Percentiles rank a stretch among this genome's conserved stretches.
These are phyloP conservation scores for Mechanitis mazaeus DNA, from an alignment of 2,888 invertebrate genomes.

Conservation along the genomic window DNA sequence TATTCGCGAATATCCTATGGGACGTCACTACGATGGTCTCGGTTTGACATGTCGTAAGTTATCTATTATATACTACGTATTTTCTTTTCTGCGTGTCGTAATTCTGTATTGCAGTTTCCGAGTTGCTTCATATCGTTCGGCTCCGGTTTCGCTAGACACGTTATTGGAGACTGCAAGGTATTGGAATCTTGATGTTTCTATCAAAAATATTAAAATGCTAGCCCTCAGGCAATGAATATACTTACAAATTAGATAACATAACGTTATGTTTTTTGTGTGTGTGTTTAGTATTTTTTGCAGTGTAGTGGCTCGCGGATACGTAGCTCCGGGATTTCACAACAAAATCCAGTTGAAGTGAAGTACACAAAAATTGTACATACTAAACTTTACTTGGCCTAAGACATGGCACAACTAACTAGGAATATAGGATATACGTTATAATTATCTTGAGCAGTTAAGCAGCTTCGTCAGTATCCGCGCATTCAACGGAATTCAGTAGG, in stretches of 20 bases:
- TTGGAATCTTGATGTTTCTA: neutral
- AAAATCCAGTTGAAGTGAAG: neutral
- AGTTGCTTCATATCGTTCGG: neutral
- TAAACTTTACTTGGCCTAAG: too few species aligned
- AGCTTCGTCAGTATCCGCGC: too few species aligned
- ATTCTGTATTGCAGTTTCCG: conserved; percentile 4
- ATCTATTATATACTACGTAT: neutral
- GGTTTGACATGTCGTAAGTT: too few species aligned
- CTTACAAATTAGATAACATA: conserved; percentile 2
- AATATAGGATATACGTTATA: too few species aligned
- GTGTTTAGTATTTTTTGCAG: conserved; percentile 14
- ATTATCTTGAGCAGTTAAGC: too few species aligned
- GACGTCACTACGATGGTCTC: too few species aligned
- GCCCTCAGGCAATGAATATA: neutral
- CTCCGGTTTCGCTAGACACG: neutral
- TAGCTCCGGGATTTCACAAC: too few species aligned
- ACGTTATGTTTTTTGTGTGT: conserved; percentile 8
- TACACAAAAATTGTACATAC: neutral
- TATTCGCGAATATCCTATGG: too few species aligned
- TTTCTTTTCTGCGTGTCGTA: conserved; percentile 5
- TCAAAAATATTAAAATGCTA: neutral
- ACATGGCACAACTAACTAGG: too few species aligned
- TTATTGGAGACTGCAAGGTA: conserved; percentile 1
- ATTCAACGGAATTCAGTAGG: too few species aligned
- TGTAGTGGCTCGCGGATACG: conserved; percentile 6